These are phyloP conservation scores for Melierax canorus DNA, from an alignment of 2,113 vertebrate species.

Conservation along the genomic window DNA sequence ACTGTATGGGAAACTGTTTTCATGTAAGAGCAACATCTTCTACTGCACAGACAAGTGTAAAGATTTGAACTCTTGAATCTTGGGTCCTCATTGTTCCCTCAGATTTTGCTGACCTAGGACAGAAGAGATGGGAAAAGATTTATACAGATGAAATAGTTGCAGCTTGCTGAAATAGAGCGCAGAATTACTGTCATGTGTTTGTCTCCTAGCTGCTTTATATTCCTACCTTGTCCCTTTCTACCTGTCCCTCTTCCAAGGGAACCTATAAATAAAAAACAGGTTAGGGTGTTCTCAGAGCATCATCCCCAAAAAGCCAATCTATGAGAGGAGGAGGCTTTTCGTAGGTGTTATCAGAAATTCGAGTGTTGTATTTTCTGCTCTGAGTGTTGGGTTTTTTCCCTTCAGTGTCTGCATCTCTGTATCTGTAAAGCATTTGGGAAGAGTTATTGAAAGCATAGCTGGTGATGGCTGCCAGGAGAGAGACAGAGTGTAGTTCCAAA, in stretches of 20 bases:
- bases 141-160: background rate
- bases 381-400: background rate
- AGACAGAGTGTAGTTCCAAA: background rate
- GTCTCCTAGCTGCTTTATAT: background rate
- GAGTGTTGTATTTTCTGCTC: background rate
- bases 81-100: background rate
- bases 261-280: background rate
- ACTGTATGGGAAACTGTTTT: background rate
- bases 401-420: background rate
- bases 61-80: background rate
- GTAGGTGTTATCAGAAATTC: background rate
- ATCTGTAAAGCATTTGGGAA: background rate
- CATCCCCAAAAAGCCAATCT: background rate
- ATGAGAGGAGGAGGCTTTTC: background rate
- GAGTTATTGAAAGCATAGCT: background rate
- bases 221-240: background rate
- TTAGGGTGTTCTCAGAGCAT: background rate
- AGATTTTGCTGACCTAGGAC: background rate
- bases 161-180: background rate
- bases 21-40: background rate
- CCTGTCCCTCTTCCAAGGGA: background rate
- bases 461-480: background rate
- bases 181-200: background rate
- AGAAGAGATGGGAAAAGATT: background rate
- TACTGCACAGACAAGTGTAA: background rate